Evolutionary conservation across 1,140 invertebrate species (phyloP).

Genomic region (Copidosoma floridanum): DNA sequence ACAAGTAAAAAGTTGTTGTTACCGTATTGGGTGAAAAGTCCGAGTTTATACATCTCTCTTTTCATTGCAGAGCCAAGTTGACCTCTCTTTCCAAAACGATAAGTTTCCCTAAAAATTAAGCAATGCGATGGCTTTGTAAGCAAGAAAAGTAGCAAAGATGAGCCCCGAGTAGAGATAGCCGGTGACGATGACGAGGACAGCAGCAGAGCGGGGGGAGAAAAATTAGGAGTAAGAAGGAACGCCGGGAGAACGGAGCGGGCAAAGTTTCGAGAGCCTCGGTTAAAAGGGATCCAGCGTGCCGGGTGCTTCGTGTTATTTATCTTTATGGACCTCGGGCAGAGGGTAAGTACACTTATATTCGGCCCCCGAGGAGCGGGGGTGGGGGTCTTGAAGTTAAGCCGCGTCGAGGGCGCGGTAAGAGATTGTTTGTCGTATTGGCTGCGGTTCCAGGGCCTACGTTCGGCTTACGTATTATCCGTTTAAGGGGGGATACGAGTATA

Average conservation of each 20-base stretch:
- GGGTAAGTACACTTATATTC: conserved; percentile 57
- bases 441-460: conserved; percentile 37
- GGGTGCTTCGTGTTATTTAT: conserved; percentile 53
- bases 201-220: conserved; percentile 2
- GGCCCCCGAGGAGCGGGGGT: conserved; percentile 7
- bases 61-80: too few species aligned
- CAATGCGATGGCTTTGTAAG: too few species aligned
- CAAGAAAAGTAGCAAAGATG: background rate
- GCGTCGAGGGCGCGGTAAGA: conserved; percentile 47
- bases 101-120: too few species aligned
- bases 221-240: background rate
- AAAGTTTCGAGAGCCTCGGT: too few species aligned
- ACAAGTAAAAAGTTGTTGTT: too few species aligned
- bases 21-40: too few species aligned
- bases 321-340: conserved; percentile 57
- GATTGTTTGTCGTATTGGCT: conserved; percentile 54
- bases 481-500: conserved; percentile 24
- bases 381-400: conserved; percentile 45
- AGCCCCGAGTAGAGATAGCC: background rate
- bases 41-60: too few species aligned
- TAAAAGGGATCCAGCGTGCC: too few species aligned
- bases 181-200: background rate
- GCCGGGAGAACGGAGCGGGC: too few species aligned
- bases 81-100: too few species aligned
- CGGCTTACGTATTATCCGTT: conserved; percentile 41